A percentile compares a stretch with the other conserved stretches of the same genome.
Conservation (phyloP, 1,140 invertebrate genomes). For the Melitaea cinxia region DNA sequence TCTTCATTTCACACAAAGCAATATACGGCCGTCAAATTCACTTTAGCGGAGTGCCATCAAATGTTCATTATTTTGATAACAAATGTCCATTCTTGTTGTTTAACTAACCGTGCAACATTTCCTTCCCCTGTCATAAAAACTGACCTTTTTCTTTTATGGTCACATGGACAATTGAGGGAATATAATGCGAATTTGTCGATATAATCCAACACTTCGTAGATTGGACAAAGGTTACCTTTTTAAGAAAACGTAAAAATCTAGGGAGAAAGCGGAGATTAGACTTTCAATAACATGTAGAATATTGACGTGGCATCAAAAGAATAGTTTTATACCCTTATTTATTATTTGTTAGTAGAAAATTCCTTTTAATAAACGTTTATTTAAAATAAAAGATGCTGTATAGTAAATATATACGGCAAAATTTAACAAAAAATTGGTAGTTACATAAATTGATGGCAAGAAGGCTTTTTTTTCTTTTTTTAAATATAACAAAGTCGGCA, state of each 20-base stretch:
- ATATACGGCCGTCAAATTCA: conserved; percentile 38
- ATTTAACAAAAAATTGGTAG: no score
- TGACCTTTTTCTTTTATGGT: conserved; percentile 69
- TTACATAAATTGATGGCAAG: no score
- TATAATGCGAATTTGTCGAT: conserved; percentile 72
- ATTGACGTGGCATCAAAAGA: background rate
- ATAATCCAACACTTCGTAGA: conserved; percentile 68
- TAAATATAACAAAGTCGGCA: no score
- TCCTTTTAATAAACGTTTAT: no score
- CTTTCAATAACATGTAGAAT: conserved; percentile 18
- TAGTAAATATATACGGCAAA: no score
- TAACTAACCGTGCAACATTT: conserved; percentile 70
- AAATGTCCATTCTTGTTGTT: conserved; percentile 68
- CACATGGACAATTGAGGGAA: conserved; percentile 58
- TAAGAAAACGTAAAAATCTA: conserved; percentile 55
- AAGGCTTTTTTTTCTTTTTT: no score
- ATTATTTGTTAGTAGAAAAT: no score
- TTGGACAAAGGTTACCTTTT: conserved; percentile 69
- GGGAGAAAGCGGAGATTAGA: conserved; percentile 48
- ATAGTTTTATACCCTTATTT: no score
- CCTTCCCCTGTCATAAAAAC: conserved; percentile 58
- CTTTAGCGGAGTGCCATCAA: conserved; percentile 39
- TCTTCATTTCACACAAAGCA: conserved; percentile 16
- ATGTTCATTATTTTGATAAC: conserved; percentile 60
- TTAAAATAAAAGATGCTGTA: no score